Base-by-base conservation (phyloP, 2,113 vertebrate genomes). In the Nesogale talazaci region DNA sequence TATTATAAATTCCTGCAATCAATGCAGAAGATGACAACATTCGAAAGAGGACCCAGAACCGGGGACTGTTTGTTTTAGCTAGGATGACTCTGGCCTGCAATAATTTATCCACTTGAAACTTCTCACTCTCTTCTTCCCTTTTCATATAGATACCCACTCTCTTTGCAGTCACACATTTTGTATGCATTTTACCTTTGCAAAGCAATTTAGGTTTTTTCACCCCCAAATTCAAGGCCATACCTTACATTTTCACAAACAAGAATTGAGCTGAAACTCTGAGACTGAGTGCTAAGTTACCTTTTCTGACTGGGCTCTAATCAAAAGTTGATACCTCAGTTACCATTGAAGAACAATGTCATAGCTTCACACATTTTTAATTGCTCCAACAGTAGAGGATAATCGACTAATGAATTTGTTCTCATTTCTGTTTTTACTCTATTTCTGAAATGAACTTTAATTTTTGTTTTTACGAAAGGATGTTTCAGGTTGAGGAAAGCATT, bases 401-500 rank as follows among this genome's bases (percentile, higher is more conserved):
- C 25, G 10, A 36, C 56, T 42, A 79, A 82, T 93, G 46, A 89
- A 78, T 90, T 57, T 92, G 11, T 87, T 89, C 69, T 92, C 29
- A 52, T 61, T 92, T 19, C 88, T 59, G 91, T 86, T 95, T 89
- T 40, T 82, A 78, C 9, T 40, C 63, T 83, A 80, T 31, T 63
- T 83, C 63, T 88, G 84, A 65, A 61, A 12, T 52, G 61, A 25
- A 25, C 61, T 63, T 63, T 52, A 52, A 25, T 70, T 74, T 61
- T 61, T 61, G 4, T 25, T 25, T 25, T 61, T 61, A 61, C 8
- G 46, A 52, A 52, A 52, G 46, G 19, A 20, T 61, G 59, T 61
- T 52, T 92, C 78, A 75, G 88, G 34, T 38, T 86, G 75, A 93
- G 31, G 93, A 77, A 87, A 91, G 57, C 57, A 52, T 88, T 42